Base-by-base conservation (phyloP, 2,797 vertebrate genomes). In the Limnodromus scolopaceus region DNA sequence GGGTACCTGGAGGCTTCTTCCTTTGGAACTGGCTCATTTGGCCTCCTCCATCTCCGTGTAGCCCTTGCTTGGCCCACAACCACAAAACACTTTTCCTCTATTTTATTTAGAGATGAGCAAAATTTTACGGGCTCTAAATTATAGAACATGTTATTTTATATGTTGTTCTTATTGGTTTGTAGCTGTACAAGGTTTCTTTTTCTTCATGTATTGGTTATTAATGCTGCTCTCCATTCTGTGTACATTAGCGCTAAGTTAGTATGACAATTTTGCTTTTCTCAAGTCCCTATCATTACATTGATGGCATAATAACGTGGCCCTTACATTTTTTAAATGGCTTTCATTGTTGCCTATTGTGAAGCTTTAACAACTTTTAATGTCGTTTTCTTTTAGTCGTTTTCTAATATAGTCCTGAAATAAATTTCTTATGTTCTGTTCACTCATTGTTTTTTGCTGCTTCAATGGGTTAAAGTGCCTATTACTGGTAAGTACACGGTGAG, bases 401-500 rank as follows among this genome's bases (percentile, higher is more conserved):
- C 57, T 94, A 88, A 83, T 74, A 70, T 39, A 89, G 57, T 74
- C 83, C 92, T 97, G 81, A 97, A 96, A 96, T 97, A 89, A 96
- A 95, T 94, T 90, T 96, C 94, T 97, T 93, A 86, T 94, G 71
- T 97, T 97, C 97, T 98, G 87, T 97, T 96, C 97, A 91, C 66
- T 97, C 63, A 82, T 94, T 97, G 96, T 98, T 97, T 98, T 98
- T 98, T 98, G 98, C 98, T 99, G 99, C 99, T 98, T 97, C 97
- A 92, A 97, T 97, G 97, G 98, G 96, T 97, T 98, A 97, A 98
- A 99, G 99, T 99, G 97, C 99, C 99, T 96, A 99, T 99, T 98
- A 99, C 99, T 95, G 99, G 99, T 99, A 98, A 99, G 99, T 99
- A 95, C 96, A 77, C 94, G 83, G 39, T 34, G 38, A 96, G 88